Percentiles rank a stretch among this genome's conserved stretches.
Evolutionary conservation across 2,888 invertebrate species (phyloP).

Genomic region (Octonoba sinensis): DNA sequence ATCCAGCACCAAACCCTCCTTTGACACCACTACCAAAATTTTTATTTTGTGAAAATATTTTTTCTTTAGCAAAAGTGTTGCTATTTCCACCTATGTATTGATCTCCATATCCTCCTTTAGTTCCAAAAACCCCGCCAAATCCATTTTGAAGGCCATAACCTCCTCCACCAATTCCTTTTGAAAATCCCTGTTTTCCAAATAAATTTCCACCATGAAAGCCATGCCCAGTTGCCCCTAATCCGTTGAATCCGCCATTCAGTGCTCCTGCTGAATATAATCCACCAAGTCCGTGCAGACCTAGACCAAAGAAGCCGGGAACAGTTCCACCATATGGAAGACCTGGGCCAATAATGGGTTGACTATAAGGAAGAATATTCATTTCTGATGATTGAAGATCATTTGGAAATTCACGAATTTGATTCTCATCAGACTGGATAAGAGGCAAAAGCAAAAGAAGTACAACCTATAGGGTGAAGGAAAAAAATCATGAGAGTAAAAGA

Average conservation of each 20-base stretch:
- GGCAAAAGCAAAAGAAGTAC: background rate
- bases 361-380: slow-evolving; percentile 24
- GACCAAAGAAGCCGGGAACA: slow-evolving; percentile 4
- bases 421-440: background rate
- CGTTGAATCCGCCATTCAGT: slow-evolving; percentile 13
- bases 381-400: background rate
- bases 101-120: slow-evolving; percentile 29
- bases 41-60: slow-evolving; percentile 35
- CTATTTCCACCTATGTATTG: slow-evolving; percentile 33
- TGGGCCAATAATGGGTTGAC: background rate
- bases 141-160: slow-evolving; percentile 23
- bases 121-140: slow-evolving; percentile 14
- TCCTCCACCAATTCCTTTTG: slow-evolving; percentile 13
- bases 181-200: slow-evolving; percentile 18
- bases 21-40: slow-evolving; percentile 33
- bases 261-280: slow-evolving; percentile 15
- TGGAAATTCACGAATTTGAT: background rate
- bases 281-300: background rate
- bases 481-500: too few species aligned
- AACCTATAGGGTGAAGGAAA: background rate
- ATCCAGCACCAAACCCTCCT: slow-evolving; percentile 35
- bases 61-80: slow-evolving; percentile 28
- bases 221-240: slow-evolving; percentile 13
- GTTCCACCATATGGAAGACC: slow-evolving; percentile 2
- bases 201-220: slow-evolving; percentile 4